These are phyloP conservation scores for Drosophila acutilabella DNA, from an alignment of 2,888 invertebrate species.

Conservation along the genomic window DNA sequence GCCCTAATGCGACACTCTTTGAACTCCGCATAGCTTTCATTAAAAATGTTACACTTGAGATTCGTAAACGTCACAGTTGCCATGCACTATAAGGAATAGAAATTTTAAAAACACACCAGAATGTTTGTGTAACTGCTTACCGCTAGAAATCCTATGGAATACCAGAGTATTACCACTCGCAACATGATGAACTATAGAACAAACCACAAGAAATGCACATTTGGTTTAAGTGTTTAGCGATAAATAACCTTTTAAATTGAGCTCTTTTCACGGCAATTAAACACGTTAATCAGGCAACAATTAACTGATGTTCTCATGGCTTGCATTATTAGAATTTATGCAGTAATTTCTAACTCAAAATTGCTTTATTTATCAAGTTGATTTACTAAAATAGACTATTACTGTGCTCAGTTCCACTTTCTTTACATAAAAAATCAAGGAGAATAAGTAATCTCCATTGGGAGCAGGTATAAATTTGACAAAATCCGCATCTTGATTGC, in stretches of 20 bases:
- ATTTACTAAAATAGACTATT: neutral
- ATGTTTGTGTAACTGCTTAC: neutral
- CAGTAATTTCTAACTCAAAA: neutral
- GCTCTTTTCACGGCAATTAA: neutral
- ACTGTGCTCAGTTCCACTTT: neutral
- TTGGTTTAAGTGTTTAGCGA: neutral
- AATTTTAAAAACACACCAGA: neutral
- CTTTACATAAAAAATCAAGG: neutral
- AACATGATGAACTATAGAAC: neutral
- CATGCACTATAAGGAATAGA: neutral
- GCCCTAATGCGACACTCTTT: constrained; percentile 17
- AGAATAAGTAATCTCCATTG: neutral
- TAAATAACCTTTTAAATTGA: neutral
- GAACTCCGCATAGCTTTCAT: neutral
- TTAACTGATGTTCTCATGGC: neutral
- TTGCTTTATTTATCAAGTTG: neutral
- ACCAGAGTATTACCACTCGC: neutral
- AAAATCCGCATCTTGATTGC: neutral
- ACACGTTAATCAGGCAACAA: neutral
- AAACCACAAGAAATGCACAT: no score
- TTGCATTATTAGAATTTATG: neutral
- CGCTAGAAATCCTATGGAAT: neutral
- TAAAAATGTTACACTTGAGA: constrained; percentile 12
- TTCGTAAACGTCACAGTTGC: constrained; percentile 55
- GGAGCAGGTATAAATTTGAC: neutral